Evolutionary conservation across 2,113 vertebrate genomes (phyloP), one percentile per base, ranked within the genome.

Genomic region (Stegastes partitus): DNA sequence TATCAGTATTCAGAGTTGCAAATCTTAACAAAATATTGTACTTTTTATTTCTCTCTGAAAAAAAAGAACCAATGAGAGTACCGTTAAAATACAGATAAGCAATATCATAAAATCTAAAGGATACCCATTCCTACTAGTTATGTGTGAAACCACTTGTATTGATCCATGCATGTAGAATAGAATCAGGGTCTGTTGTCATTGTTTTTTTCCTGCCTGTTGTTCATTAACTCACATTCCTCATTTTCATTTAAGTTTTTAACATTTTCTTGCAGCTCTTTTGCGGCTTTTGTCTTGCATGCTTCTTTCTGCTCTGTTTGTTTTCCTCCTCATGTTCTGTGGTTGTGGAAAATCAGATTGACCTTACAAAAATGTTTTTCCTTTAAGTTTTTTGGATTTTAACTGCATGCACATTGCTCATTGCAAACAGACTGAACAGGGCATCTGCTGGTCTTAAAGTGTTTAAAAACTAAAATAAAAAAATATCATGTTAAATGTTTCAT

Each of bases 181-280:
- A 49, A 28, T 4, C 45, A 0, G 39, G 2, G 28, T 53, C 45
- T 55, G 23, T 72, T 28, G n/a, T 19, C 7, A 31, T 72, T 1
- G 22, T 18, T 44, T 18, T 79, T 34, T 31, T 37, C 56, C 26
- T 56, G n/a, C 44, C 72, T 79, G 54, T 47, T 57, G 0, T 28
- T 62, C 47, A 54, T 64, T 21, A 11, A 39, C 57, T 42, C 44
- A 49, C 25, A 0, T 74, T 42, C 28, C 2, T 57, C 19, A 2
- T 47, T 18, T 28, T 51, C 44, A 9, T 22, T 62, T 44, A 45
- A 39, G 2, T 69, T 25, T 16, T 55, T 44, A 68, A 84, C 47
- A 0, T 56, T 82, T 47, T 77, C 55, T 83, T 75, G 0, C 59
- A 75, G 73, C 82, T 67, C 8, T 42, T 58, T n/a, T n/a, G n/a